Evolutionary conservation across 2,113 vertebrate species (phyloP).

Genomic region (Ochotona princeps): DNA sequence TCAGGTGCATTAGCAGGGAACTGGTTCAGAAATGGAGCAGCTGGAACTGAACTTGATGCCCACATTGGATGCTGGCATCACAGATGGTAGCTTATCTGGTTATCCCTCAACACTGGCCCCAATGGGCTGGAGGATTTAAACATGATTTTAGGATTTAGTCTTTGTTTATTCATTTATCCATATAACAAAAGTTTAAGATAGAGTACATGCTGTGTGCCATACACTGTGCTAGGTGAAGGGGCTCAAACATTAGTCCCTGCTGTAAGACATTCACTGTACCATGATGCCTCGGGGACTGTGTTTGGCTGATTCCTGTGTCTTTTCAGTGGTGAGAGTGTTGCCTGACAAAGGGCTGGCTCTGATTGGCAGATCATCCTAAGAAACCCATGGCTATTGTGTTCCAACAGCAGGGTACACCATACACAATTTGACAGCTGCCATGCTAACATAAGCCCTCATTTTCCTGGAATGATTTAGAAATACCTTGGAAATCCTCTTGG

Average conservation of each 20-base stretch:
- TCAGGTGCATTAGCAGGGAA: too few species aligned
- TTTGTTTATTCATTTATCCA: slow-evolving; percentile 16
- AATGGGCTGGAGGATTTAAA: not conserved
- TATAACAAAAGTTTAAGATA: slow-evolving; percentile 16
- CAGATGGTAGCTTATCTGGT: too few species aligned
- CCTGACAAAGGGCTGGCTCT: slow-evolving; percentile 37
- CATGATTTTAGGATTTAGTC: slow-evolving; percentile 42
- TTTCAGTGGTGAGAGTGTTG: slow-evolving; percentile 22
- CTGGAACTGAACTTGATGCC: too few species aligned
- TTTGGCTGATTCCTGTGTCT: slow-evolving; percentile 13
- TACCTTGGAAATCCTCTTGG: slow-evolving; percentile 69
- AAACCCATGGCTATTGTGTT: not conserved
- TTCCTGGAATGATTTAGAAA: slow-evolving; percentile 67
- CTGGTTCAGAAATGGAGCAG: too few species aligned
- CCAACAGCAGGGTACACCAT: not conserved
- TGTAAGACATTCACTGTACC: not conserved
- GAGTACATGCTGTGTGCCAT: not conserved
- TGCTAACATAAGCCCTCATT: slow-evolving; percentile 67
- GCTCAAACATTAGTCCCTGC: slow-evolving; percentile 14
- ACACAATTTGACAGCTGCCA: slow-evolving; percentile 51
- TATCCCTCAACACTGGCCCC: too few species aligned
- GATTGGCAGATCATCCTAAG: slow-evolving; percentile 45
- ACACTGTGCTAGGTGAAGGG: not conserved
- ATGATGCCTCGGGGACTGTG: not conserved
- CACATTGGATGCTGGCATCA: too few species aligned